Evolutionary conservation across 2,888 invertebrate genomes (phyloP), one percentile per base, ranked within the genome.

Genomic region (Ommatoiulus sabulosus): DNA sequence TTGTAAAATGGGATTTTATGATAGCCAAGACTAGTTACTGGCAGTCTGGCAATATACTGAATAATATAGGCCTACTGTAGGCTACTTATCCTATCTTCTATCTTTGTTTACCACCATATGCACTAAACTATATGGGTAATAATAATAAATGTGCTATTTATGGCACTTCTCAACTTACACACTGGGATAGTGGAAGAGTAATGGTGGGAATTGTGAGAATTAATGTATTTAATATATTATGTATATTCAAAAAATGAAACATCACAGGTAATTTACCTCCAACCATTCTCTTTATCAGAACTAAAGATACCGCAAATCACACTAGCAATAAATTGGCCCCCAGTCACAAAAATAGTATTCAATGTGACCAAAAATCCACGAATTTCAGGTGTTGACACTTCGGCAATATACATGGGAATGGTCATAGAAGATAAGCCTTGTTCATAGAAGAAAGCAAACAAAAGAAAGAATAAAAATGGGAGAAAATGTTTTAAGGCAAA

Each of bases 331-430:
- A 94, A 93, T 91, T 94, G 93, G 20, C 94, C 94, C 20, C 93
- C 93, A 6, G 94, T 94, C 90, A 94, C 93, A 91, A 94, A 93
- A 44, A 93, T 90, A 87, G 92, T 93, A 91, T 94, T 94, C 44
- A 93, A 90, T 0, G 94, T 93, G 44, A 94, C 93, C 63, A 94
- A 91, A 8, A 92, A 91, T 43, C 94, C 94, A 46, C 94, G 91
- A 43, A 93, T 91, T 86, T 93, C 92, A 5, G 92, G 90, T 3
- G 94, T 94, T 0, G 94, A 92, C 87, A 93, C 92, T 91, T 94
- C 94, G 44, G 94, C 93, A 72, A 94, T 93, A 91, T 94, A 94
- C 91, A 94, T 93, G 3, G 94, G 94, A 4, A 94, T 93, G 63
- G 93, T 93, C 93, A 94, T 94, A 3, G 94, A 94, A 10, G 94